phyloP scores from a whole-genome alignment of 2,797 vertebrate genomes.

The Melanotaenia boesemani region DNA sequence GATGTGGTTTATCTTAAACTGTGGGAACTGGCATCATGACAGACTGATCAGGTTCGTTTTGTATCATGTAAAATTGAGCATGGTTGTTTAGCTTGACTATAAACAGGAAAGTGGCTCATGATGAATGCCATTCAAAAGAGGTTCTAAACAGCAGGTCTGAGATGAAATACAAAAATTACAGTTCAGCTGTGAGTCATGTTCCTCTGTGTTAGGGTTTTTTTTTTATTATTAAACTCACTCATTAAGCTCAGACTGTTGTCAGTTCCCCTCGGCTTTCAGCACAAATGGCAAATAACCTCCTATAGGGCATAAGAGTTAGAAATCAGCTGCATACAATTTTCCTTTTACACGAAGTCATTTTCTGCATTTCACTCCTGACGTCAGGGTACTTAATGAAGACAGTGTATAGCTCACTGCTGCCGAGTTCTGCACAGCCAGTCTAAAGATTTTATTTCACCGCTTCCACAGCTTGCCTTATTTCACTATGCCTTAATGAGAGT shows the following conservation, averaged over 20 bases:
- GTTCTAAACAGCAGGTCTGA: slow-evolving; percentile 47
- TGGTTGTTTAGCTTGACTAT: slow-evolving; percentile 37
- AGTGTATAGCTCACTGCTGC: slow-evolving; percentile 49
- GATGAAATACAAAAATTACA: slow-evolving; percentile 54
- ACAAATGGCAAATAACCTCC: slow-evolving; percentile 68
- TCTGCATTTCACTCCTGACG: slow-evolving; percentile 67
- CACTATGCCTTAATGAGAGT: slow-evolving; percentile 86
- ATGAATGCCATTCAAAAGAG: slow-evolving; percentile 43
- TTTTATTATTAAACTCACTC: slow-evolving; percentile 66
- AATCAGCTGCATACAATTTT: slow-evolving; percentile 78
- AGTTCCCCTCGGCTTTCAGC: slow-evolving; percentile 49
- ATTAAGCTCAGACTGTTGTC: slow-evolving; percentile 71
- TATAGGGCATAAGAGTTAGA: slow-evolving; percentile 63
- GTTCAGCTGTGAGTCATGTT: slow-evolving; percentile 68
- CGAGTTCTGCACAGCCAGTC: slow-evolving; percentile 77
- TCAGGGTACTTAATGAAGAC: slow-evolving; percentile 78
- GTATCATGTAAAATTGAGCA: slow-evolving; percentile 17
- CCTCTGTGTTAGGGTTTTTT: slow-evolving; percentile 28
- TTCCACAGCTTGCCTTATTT: slow-evolving; percentile 89
- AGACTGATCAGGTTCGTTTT: slow-evolving; percentile 22
- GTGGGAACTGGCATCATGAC: slow-evolving; percentile 12
- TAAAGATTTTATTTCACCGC: slow-evolving; percentile 85
- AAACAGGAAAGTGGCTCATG: slow-evolving; percentile 46
- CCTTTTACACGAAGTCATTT: slow-evolving; percentile 61
- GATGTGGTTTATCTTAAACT: slow-evolving; percentile 33